A percentile compares a stretch with the other conserved stretches of the same genome.
Conservation (phyloP, 2,888 invertebrate genomes). For the Ametastegia equiseti region DNA sequence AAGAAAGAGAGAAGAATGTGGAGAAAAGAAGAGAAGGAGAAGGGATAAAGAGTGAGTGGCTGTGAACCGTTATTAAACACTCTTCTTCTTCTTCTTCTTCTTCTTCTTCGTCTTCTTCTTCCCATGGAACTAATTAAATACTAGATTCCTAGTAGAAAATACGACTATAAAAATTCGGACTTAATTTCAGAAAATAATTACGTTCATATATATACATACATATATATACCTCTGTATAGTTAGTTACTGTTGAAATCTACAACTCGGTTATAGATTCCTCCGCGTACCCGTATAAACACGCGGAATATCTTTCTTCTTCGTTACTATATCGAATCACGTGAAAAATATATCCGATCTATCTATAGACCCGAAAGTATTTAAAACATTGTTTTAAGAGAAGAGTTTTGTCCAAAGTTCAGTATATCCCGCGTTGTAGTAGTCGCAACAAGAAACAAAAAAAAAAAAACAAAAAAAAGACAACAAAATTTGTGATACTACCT, state of each 20-base stretch:
- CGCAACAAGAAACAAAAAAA: not conserved
- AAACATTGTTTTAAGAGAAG: constrained; percentile 6
- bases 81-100: too few relatives aligned
- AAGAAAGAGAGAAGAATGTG: not conserved
- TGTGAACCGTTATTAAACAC: constrained; percentile 36
- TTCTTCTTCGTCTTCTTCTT: too few relatives aligned
- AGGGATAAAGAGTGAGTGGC: constrained; percentile 18
- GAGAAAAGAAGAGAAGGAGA: not conserved
- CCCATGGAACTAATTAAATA: constrained; percentile 21
- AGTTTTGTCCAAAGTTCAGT: constrained; percentile 6
- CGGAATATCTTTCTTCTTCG: too few relatives aligned
- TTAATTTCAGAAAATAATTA: constrained; percentile 29
- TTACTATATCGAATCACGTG: not conserved
- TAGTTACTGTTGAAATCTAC: not conserved
- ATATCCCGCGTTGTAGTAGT: not conserved
- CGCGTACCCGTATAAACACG: not conserved
- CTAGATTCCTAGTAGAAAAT: constrained; percentile 25
- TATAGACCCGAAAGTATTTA: constrained; percentile 10
- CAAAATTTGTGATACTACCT: constrained; percentile 13
- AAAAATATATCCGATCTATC: not conserved
- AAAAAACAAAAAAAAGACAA: not conserved
- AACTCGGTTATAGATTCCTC: not conserved
- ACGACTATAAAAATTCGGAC: constrained; percentile 16
- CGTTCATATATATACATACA: too few relatives aligned
- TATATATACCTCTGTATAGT: too few relatives aligned